Evolutionary conservation across 2,797 vertebrate genomes (phyloP).

Genomic region (Pampus argenteus): DNA sequence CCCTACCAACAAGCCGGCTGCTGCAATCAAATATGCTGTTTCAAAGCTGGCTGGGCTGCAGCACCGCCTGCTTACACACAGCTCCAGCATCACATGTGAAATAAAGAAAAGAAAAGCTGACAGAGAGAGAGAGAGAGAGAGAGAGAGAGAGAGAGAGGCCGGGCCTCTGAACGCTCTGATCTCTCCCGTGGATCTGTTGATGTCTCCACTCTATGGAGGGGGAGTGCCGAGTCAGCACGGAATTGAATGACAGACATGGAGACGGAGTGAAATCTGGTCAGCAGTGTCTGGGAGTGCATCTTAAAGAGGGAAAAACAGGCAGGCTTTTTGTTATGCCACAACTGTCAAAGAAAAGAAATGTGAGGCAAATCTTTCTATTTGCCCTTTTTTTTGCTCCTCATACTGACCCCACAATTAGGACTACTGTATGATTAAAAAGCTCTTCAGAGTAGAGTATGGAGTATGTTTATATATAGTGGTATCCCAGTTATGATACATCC

Average conservation of each 20-base stretch:
- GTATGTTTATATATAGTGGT: too few relatives aligned
- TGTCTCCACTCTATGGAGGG: conserved; percentile 57
- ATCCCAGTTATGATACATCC: not conserved
- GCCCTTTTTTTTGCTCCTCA: conserved; percentile 9
- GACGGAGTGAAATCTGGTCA: conserved; percentile 48
- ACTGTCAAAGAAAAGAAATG: conserved; percentile 32
- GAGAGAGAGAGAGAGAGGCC: not conserved
- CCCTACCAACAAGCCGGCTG: conserved; percentile 21
- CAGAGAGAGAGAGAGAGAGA: conserved; percentile 19
- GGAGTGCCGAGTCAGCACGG: conserved; percentile 71
- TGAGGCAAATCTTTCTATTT: conserved; percentile 10
- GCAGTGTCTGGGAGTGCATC: conserved; percentile 48
- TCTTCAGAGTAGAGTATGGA: not conserved
- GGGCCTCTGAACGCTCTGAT: conserved; percentile 54
- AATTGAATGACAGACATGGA: conserved; percentile 58
- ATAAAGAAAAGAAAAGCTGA: conserved; percentile 56
- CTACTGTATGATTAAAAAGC: conserved; percentile 9
- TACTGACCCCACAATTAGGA: conserved; percentile 18
- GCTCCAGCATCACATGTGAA: conserved; percentile 13
- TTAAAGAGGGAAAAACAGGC: conserved; percentile 34
- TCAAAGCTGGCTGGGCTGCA: conserved; percentile 27
- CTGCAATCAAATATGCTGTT: conserved; percentile 59
- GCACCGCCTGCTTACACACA: conserved; percentile 24
- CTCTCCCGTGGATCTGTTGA: conserved; percentile 60
- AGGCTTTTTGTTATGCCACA: conserved; percentile 18